Base-by-base conservation (phyloP, 2,888 invertebrate genomes). In the Brassicogethes aeneus region DNA sequence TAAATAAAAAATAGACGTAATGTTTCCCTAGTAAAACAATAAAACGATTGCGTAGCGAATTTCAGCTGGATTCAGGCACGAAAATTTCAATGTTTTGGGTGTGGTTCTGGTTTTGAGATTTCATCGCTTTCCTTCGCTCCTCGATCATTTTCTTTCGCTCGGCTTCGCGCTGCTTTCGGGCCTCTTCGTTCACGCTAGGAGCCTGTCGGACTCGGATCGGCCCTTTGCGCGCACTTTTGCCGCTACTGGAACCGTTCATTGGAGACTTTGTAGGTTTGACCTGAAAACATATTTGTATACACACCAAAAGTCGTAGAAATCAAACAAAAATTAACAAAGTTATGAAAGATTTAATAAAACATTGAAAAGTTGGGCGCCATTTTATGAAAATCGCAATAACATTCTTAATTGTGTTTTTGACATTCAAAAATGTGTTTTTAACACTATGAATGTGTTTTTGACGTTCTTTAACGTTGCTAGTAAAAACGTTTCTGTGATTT, bases 141-240 rank as follows among this genome's bases (percentile, higher is more conserved):
- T 90, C 90, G 50, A 91, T 66, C 75, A 93, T 75, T 54, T 85
- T 83, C 54, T 84, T 83, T 47, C 92, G 74, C 32, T 86, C 85
- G 0, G 78, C 76, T 59, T 84, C 86, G 2, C 82, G 70, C 52
- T 65, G 69, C 39, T 70, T 72, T 47, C 72, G 66, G 3, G 70
- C 70, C 54, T 73, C 71, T 48, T 68, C 70, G 41, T 71, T 72
- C 53, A 70, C 73, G 13, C 12, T 32, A 8, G 32, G 10, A 10
- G 23, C 10, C 23, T 5, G 48, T 42, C 2, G 40, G 53, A 43
- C 7, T 39, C 44, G 36, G 38, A 40, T 36, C 29, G 38, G 15
- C 37, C 34, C 16, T 41, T 51, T 65, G 13, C 47, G 52, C 1
- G 44, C 17, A n/a, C n/a, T n/a, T n/a, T n/a, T n/a, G n/a, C n/a